Base-by-base conservation (phyloP, 1,140 invertebrate genomes). In the Pogonognathellus flavescens region DNA sequence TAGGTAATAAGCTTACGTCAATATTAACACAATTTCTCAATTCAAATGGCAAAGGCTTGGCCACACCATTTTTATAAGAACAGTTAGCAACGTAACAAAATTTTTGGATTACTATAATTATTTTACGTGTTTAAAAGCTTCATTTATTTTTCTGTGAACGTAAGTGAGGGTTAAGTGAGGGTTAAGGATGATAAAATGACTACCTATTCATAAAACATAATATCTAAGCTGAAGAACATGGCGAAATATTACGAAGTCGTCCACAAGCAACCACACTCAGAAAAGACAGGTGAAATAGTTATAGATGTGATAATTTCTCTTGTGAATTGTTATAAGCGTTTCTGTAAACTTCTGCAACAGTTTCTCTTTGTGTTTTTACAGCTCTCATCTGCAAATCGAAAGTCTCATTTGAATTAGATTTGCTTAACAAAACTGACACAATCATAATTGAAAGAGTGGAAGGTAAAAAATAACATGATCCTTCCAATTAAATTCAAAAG, bases 221-320 rank as follows among this genome's bases (percentile, higher is more conserved):
- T 57, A 14, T 2, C 9, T 57, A 57, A 57, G 6, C 31, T 41
- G 31, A 25, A 25, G 9, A 10, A 14, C 6, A 76, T 76, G 70
- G 70, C 70, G 5, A 76, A 31, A 49, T 76, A 76, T n/a, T 76
- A 76, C 10, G 70, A 76, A 41, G 70, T 76, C 16, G 70, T 76
- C 7, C 49, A 31, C n/a, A 49, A 25, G 14, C 70, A 76, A n/a
- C 70, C 70, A 1, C 49, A 49, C 49, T 76, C 70, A 50, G 70
- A 76, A 50, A 76, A 76, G 16, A 76, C 70, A 76, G 70, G 70
- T 41, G 14, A n/a, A 16, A 41, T 49, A 41, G 14, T 72, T n/a
- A 72, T 11, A 22, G 1, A 62, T 59, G 20, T 18, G 1, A 59
- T 5, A 6, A 0, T 16, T 59, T 59, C n/a, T 16, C 20, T 59